Percentiles rank a stretch among this genome's conserved stretches.
Conservation (phyloP, 2,888 invertebrate species). For the Pandemis corylana region DNA sequence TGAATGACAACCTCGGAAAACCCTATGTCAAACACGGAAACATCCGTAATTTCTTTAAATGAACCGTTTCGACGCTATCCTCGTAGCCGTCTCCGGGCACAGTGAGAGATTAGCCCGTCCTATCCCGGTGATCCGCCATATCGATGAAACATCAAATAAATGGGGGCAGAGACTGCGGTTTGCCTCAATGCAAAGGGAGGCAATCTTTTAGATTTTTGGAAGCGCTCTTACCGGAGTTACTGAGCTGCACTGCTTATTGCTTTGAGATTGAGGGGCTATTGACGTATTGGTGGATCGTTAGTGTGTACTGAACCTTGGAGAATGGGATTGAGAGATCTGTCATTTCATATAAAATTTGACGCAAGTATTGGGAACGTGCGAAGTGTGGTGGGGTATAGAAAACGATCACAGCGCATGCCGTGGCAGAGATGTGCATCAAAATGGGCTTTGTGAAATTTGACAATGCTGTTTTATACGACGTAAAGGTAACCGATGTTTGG, state of each 20-base stretch:
- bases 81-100: not conserved
- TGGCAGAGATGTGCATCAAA: too few species aligned
- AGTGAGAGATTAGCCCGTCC: conserved; percentile 14
- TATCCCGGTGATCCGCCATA: conserved; percentile 9
- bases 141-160: conserved; percentile 36
- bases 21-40: not conserved
- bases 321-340: too few species aligned
- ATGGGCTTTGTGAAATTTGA: too few species aligned
- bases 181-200: conserved; percentile 16
- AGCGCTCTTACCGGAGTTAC: conserved; percentile 7
- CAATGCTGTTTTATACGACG: too few species aligned
- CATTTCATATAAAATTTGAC: too few species aligned
- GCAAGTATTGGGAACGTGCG: too few species aligned
- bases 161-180: conserved; percentile 11
- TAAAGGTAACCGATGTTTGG: too few species aligned
- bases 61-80: not conserved
- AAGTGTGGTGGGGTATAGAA: too few species aligned
- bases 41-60: not conserved
- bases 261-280: not conserved
- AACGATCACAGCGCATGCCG: too few species aligned
- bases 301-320: not conserved
- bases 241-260: conserved; percentile 9
- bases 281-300: not conserved
- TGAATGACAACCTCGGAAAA: not conserved
- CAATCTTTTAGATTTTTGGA: conserved; percentile 34